Percentiles rank a stretch among this genome's conserved stretches.
These are phyloP conservation scores for Notodromas monacha DNA, from an alignment of 2,888 invertebrate species.

Conservation along the genomic window DNA sequence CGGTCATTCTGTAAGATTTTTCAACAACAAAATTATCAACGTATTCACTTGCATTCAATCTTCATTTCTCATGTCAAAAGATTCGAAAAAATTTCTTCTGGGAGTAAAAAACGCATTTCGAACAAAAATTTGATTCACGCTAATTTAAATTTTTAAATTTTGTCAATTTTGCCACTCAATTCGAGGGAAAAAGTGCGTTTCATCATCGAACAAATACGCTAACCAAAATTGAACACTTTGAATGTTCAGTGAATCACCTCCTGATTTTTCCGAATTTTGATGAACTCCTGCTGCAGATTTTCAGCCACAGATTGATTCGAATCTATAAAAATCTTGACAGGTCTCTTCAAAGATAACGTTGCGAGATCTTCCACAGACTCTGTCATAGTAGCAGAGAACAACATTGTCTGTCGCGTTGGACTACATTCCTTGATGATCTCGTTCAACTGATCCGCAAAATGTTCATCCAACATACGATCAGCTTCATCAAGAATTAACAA, in stretches of 20 bases:
- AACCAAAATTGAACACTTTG: too few relatives aligned
- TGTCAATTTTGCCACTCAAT: too few relatives aligned
- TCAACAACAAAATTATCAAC: too few relatives aligned
- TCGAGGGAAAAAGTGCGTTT: too few relatives aligned
- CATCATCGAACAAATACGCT: too few relatives aligned
- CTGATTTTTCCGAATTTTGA: too few relatives aligned
- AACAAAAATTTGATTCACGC: too few relatives aligned
- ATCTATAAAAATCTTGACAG: slow-evolving; percentile 78
- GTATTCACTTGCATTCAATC: too few relatives aligned
- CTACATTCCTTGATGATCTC: slow-evolving; percentile 79
- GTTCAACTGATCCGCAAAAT: slow-evolving; percentile 96
- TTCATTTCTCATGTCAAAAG: slow-evolving; percentile 44
- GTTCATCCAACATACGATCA: slow-evolving; percentile 81
- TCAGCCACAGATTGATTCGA: slow-evolving; percentile 81
- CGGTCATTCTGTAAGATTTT: slow-evolving; percentile 69
- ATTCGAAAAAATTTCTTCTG: slow-evolving; percentile 6
- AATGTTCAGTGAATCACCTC: too few relatives aligned
- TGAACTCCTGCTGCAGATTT: slow-evolving; percentile 80
- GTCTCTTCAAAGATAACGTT: slow-evolving; percentile 61
- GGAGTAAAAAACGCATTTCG: slow-evolving; percentile 5
- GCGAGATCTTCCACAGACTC: slow-evolving; percentile 80
- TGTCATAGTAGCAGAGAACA: slow-evolving; percentile 99
- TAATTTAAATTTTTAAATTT: too few relatives aligned
- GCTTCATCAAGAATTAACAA: slow-evolving; percentile 46
- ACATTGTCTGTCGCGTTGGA: slow-evolving; percentile 63